Evolutionary conservation across 1,140 invertebrate species (phyloP), one percentile per base, ranked within the genome.

Genomic region (Lepeophtheirus salmonis): DNA sequence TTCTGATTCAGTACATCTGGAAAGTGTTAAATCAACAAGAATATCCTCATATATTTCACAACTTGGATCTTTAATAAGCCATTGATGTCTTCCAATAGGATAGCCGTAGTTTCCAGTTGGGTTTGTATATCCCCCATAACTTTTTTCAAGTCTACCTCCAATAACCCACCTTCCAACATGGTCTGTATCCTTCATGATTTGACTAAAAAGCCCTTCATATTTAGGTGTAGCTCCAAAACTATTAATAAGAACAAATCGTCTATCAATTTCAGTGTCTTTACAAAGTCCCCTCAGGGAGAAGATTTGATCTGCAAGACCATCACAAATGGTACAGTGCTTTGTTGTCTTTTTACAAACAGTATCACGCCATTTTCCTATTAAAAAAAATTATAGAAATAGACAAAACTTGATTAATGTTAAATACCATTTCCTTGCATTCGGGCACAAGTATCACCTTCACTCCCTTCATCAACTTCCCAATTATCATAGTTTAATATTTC

Each of bases 1-100:
- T 48, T 64, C 56, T n/a, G 51, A 2, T 14, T 52, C 48, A 14
- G n/a, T 55, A 26, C 63, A 57, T 4, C 23, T 17, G 17, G 55
- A 26, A n/a, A 57, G 22, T 17, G 55, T 57, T 17, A 57, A 23
- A 20, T 26, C n/a, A 14, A 17, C 2, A 3, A 26, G 12, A 25
- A 17, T 16, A 2, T 17, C 13, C 2, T 20, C 26, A 17, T 18
- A 25, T 12, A 25, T 14, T 12, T 25, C 22, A n/a, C 55, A 57
- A 6, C 26, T 41, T 2, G 21, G 22, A 26, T 57, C 55, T 17
- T 17, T 2, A 16, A 57, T 26, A 2, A 57, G 22, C 55, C 55
- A 57, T 14, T 24, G 1, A 12, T 41, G 55, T n/a, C 55, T 24
- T 23, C 55, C 55, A 24, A 57, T 30, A 17, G 55, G 55, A 41